These are phyloP conservation scores for Thripadectes ignobilis DNA, from an alignment of 2,797 vertebrate species.

Conservation along the genomic window DNA sequence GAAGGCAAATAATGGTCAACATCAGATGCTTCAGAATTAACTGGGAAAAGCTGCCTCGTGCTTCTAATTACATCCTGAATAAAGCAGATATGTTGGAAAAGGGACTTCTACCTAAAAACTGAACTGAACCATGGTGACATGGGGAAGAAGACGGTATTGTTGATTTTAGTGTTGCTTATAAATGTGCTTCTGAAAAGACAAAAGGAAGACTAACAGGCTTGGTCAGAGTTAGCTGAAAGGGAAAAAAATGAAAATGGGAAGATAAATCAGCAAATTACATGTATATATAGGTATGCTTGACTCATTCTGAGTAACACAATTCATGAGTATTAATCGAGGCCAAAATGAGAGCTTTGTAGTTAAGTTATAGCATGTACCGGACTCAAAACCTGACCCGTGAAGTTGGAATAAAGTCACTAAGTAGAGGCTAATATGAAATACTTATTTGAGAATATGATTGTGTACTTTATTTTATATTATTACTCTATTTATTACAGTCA, in stretches of 20 bases:
- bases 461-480: neutral
- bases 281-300: neutral
- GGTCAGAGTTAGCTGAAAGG: neutral
- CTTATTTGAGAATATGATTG: neutral
- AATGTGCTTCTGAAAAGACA: neutral
- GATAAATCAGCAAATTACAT: neutral
- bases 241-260: neutral
- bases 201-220: neutral
- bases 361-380: neutral
- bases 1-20: neutral
- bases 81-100: neutral
- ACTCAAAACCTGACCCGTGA: neutral
- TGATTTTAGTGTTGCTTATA: neutral
- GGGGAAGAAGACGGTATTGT: neutral
- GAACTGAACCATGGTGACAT: neutral
- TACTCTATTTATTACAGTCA: slow-evolving; percentile 30
- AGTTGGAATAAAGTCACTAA: neutral
- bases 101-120: neutral
- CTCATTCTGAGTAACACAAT: neutral
- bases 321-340: neutral
- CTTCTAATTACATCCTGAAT: neutral
- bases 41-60: neutral
- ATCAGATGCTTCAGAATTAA: neutral
- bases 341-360: neutral
- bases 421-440: neutral